Base-by-base conservation (phyloP, 2,888 invertebrate genomes). In the Agrotis puta region DNA sequence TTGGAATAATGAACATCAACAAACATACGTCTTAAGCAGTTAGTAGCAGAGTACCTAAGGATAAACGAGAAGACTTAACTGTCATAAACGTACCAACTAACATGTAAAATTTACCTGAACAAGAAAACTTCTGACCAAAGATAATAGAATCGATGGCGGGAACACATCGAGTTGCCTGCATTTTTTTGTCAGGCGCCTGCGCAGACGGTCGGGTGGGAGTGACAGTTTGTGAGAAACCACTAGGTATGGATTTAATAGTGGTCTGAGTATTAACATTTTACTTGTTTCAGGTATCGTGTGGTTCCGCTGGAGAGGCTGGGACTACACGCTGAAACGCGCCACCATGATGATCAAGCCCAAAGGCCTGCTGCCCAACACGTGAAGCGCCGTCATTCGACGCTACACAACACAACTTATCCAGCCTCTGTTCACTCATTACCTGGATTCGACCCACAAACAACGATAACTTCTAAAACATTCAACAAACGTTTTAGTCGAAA, bases 271-370 rank as follows among this genome's bases (percentile, higher is more conserved):
- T 18, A 43, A 74, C 24, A 22, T 24, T 24, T 20, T 7, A 45
- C 18, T 6, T 87, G 58, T 88, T 92, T 76, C 92, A 98, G 98
- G 98, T 80, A 98, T 99, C 85, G 98, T 99, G 9, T 99, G 98
- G 98, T 99, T 98, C 97, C 98, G 98, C 88, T 99, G 98, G 98
- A 97, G 98, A 94, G 98, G 99, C 67, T 99, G 99, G 98, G 98
- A 98, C 93, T 99, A 99, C 95, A 98, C 98, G 22, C 94, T 99
- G 79, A 98, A 98, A 94, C 97, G 97, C 87, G 98, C 99, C 2
- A 97, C 97, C 73, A 98, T 99, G 98, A 98, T 98, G 98, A 99
- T 99, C 90, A 98, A 98, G 91, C 98, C 98, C 51, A 97, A 97
- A 93, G 97, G 97, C 72, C 95, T 97, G 83, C 94, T 93, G 83